Base-by-base conservation (phyloP, 2,888 invertebrate species). In the Pasiphila rectangulata region DNA sequence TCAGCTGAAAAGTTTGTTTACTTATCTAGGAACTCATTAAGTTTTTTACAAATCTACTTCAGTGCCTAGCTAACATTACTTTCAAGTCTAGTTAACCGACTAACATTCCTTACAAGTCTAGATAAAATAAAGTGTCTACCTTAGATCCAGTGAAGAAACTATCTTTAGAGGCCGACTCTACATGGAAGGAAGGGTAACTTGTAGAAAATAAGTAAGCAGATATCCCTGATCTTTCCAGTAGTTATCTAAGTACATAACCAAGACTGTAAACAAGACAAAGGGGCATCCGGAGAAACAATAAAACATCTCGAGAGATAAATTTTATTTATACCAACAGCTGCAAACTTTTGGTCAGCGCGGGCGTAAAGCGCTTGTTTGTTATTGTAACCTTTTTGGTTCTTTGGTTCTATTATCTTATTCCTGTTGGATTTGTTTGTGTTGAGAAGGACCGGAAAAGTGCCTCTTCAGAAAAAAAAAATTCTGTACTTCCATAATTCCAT, bases 281-380 rank as follows among this genome's bases (percentile, higher is more conserved):
- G 39, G 54, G 51, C 42, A 46, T 51, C 52, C 52, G 44, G 50
- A 44, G 45, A 55, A 83, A 85, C 83, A 84, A 86, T 85, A 84
- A 85, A 85, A 79, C 70, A 72, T 77, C 79, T 42, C 37, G n/a
- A 79, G 83, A 83, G 79, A 84, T 85, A 86, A 85, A 85, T 72
- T 80, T 82, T 87, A 88, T 88, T 87, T 85, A 85, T 87, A 87
- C 73, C 55, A 84, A 85, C 87, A 88, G 88, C 88, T 88, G 88
- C 87, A 86, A 87, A 87, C 88, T 86, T 88, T 84, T 88, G 88
- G 87, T 88, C 86, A 87, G 83, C 80, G 73, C 76, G 73, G 62
- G 74, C 72, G 70, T 64, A 66, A 64, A 64, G 81, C 83, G 83
- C 53, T 24, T 71, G 79, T 79, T 81, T 81, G 73, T 80, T 83